A percentile compares a stretch with the other conserved stretches of the same genome.
phyloP scores from a whole-genome alignment of 2,888 invertebrate species.

The Ectropis crepuscularia region DNA sequence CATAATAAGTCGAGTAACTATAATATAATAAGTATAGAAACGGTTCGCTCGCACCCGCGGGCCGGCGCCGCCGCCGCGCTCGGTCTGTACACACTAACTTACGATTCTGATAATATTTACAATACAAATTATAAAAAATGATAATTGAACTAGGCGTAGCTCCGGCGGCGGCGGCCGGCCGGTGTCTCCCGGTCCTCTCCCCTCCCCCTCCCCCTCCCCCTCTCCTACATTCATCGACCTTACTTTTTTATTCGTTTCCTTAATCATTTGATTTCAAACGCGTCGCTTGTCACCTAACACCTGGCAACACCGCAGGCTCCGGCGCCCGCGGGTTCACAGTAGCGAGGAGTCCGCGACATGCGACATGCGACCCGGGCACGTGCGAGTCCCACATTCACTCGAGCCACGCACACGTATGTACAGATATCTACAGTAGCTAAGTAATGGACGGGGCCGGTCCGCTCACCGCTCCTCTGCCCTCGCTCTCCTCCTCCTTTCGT shows the following conservation, averaged over 20 bases:
- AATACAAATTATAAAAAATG: constrained; percentile 35
- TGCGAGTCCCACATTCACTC: constrained; percentile 47
- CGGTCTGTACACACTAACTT: constrained; percentile 38
- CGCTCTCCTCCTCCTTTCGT: constrained; percentile 28
- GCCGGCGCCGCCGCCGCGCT: constrained; percentile 18
- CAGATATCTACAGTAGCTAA: constrained; percentile 54
- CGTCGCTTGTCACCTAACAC: background rate
- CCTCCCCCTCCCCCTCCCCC: no score
- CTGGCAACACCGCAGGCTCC: constrained; percentile 3
- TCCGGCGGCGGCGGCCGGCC: constrained; percentile 24
- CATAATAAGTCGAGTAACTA: constrained; percentile 52
- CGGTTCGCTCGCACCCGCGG: constrained; percentile 34
- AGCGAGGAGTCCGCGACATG: constrained; percentile 54
- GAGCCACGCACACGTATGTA: constrained; percentile 58
- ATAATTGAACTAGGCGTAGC: constrained; percentile 38
- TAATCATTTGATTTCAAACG: no score
- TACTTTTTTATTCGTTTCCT: no score
- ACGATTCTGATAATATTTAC: constrained; percentile 36
- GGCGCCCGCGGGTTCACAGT: background rate
- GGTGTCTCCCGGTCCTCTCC: background rate
- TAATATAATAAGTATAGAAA: constrained; percentile 47
- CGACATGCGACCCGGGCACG: constrained; percentile 41
- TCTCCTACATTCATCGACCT: no score
- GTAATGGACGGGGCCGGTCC: constrained; percentile 73
- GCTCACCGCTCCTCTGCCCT: constrained; percentile 54